Base-by-base conservation (phyloP, 2,113 vertebrate species). In the Oostethus manadensis region DNA sequence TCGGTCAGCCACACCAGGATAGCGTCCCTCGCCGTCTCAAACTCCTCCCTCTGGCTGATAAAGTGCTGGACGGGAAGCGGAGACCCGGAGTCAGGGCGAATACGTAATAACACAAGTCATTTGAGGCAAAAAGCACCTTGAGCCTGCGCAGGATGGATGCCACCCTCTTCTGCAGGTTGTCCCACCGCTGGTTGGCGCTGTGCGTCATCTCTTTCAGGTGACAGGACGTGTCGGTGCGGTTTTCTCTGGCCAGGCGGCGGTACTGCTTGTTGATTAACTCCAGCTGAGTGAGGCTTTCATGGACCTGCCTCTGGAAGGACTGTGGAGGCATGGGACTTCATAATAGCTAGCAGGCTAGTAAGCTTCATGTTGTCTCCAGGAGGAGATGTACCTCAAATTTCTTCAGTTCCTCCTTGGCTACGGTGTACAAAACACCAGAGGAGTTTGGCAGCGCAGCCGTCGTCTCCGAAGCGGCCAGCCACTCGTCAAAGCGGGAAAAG, bases 201-300 rank as follows among this genome's bases (percentile, higher is more conserved):
- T 97, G 91, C 22, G 94, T 90, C 96, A 94, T 97, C 71, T 95
- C 92, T 49, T 90, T 92, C 51, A 99, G 92, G 51, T 79, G 89
- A 56, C 93, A 87, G 3, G 88, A 81, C 0, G 92, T 88, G 35
- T 99, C 97, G 0, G 95, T 99, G 73, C 97, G 97, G 76, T 97
- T 97, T 79, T 99, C 97, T 35, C 96, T 84, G 56, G 95, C 96
- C 77, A 99, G 83, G 26, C 95, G 93, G 1, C 94, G 93, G 72
- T 99, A 99, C 2, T 98, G 97, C 79, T 98, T 99, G 77, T 98
- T 99, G 86, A 99, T 95, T 54, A 98, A 87, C 54, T 99, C 97
- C 43, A 99, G 89, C 68, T 98, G 97, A 5, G 97, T 96, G 55
- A 99, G 84, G 68, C 89, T 91, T 82, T 99, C 97, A 1, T 97